Base-by-base conservation (phyloP, 1,140 invertebrate genomes). In the Leptoteleia sp. region DNA sequence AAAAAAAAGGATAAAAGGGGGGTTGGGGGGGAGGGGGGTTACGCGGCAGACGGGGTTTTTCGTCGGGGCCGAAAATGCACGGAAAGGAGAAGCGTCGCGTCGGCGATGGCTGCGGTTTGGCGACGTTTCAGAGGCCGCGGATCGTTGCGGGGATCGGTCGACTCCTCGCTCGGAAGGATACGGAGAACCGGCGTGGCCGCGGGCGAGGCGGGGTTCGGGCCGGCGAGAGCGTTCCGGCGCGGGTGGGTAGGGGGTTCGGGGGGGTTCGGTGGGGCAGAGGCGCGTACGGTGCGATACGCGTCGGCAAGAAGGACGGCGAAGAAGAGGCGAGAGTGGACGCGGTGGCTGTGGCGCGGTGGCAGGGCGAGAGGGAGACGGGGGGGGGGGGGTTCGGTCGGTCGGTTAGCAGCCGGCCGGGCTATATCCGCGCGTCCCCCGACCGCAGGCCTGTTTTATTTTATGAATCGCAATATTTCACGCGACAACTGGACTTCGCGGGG, bases 361-460 rank as follows among this genome's bases (percentile, higher is more conserved):
- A 25, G 37, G 42, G 43, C 45, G 42, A 68, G 55, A 45, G n/a
- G 54, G 1, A 43, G 47, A 59, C 13, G 40, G 50, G 64, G 82
- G 77, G 72, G 75, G 82, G 77, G 80, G 81, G 82, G 81, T 84
- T 82, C n/a, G n/a, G n/a, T n/a, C n/a, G n/a, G n/a, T n/a, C n/a
- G 85, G 85, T 87, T 84, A 87, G 79, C 83, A 77, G 75, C 79
- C 82, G 79, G n/a, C n/a, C 71, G 75, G 79, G 82, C 80, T 86
- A 85, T 87, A 88, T 87, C 81, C 84, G 80, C 82, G 85, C 82
- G 85, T 88, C n/a, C 81, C 84, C 85, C 87, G 84, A 89, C 87
- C 88, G 81, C 87, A 89, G 85, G 84, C 82, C 87, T 87, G 87
- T 90, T 90, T 89, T 89, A 90, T 90, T 90, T 90, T 89, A 90